phyloP scores from a whole-genome alignment of 2,797 vertebrate genomes.

The Macrochelys suwanniensis region DNA sequence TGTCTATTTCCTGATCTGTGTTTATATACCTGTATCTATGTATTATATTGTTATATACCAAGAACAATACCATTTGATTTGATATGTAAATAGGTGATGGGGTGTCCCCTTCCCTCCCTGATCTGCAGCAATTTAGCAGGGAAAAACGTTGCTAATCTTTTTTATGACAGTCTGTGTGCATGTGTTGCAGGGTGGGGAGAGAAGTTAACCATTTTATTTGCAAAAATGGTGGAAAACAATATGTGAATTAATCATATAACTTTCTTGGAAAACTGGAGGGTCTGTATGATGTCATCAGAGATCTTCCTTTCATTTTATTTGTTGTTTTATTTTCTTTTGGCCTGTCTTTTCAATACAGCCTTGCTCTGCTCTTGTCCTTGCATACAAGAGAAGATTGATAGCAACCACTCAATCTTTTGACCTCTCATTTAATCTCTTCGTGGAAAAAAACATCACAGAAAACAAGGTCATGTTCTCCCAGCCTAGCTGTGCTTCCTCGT shows the following conservation, averaged over 20 bases:
- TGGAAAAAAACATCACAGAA: not conserved
- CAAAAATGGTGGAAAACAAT: slow-evolving; percentile 48
- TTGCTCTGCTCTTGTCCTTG: not conserved
- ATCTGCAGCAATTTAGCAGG: not conserved
- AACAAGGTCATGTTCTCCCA: slow-evolving; percentile 70
- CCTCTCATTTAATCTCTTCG: not conserved
- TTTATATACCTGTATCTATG: not conserved
- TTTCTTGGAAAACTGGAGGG: not conserved
- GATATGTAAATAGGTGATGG: not conserved
- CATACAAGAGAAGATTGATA: rapidly evolving
- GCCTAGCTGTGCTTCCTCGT: slow-evolving; percentile 46
- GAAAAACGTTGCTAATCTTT: not conserved
- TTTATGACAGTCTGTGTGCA: not conserved
- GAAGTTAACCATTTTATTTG: not conserved
- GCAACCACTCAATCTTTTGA: not conserved
- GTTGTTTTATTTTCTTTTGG: not conserved
- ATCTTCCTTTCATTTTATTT: not conserved
- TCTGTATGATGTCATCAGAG: not conserved
- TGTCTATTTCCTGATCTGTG: not conserved
- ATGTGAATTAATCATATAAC: not conserved
- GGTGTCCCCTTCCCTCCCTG: not conserved
- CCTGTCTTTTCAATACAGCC: rapidly evolving
- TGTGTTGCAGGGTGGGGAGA: not conserved
- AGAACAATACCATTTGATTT: not conserved
- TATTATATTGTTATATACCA: not conserved